Evolutionary conservation across 1,140 invertebrate species (phyloP), one percentile per base, ranked within the genome.

Genomic region (Muscidifurax raptorellus): DNA sequence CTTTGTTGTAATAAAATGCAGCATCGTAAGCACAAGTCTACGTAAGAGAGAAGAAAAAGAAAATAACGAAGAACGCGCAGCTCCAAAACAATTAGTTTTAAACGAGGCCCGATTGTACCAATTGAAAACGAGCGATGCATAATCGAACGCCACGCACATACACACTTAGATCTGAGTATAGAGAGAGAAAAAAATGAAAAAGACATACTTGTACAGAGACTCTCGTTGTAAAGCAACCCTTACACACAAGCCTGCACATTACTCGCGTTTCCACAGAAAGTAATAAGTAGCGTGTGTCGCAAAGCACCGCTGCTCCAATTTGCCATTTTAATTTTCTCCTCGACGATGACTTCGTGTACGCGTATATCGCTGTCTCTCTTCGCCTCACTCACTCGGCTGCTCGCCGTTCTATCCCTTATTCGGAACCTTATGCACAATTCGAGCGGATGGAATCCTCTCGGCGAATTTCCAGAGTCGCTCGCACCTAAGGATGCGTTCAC

Each of bases 401-500:
- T 52, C 52, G 0, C 22, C 22, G 22, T 59, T 59, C 52, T 80
- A 69, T 69, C 36, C 78, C 36, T 80, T 47, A 71, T n/a, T 69
- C 22, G 25, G n/a, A 28, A 27, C 2, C 40, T 28, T 69, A n/a
- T 25, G 27, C 52, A 13, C n/a, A 67, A 22, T 59, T 3, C 52
- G 18, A 59, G 52, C 52, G 52, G 5, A 7, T n/a, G 36, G 66
- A 80, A 71, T 80, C 10, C 25, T 44, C 59, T 78, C 7, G 18
- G 25, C 25, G 36, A 80, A 44, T 71, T 71, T 13, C 66, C 36
- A 15, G 7, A 30, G 40, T 22, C 22, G 52, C n/a, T 25, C 10
- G 27, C 36, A 40, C 22, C 52, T 59, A 44, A 69, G 32, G 78
- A 25, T 80, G 25, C 32, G 66, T 44, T 6, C 25, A 40, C 32